Evolutionary conservation across 2,888 invertebrate genomes (phyloP).

Genomic region (Scrobipalpa atriplicella): DNA sequence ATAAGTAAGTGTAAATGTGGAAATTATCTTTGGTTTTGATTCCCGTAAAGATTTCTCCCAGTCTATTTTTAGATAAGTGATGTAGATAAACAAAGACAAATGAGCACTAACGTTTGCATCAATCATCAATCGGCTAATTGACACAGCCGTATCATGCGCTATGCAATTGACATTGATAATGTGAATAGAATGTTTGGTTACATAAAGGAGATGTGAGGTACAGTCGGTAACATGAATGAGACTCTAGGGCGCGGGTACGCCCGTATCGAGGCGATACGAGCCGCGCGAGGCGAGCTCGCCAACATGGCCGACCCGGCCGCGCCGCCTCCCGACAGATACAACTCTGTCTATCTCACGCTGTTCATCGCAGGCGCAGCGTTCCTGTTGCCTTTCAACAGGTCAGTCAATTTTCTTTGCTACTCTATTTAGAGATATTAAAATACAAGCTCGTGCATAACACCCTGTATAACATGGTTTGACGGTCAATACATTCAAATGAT

Average conservation of each 20-base stretch:
- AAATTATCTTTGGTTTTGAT: neutral
- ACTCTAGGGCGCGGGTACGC: conserved; percentile 86
- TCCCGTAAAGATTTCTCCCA: conserved; percentile 37
- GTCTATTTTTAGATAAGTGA: conserved; percentile 46
- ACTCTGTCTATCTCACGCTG: conserved; percentile 88
- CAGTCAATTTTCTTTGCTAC: conserved; percentile 28
- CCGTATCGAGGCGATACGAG: conserved; percentile 82
- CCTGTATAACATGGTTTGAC: no score
- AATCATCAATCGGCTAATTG: neutral
- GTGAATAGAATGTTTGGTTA: conserved; percentile 20
- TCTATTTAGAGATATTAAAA: no score
- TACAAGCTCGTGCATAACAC: no score
- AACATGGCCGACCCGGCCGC: conserved; percentile 76
- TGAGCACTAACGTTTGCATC: neutral
- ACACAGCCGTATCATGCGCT: neutral
- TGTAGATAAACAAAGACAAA: conserved; percentile 18
- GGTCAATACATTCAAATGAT: no score
- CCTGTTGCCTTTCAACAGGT: conserved; percentile 96
- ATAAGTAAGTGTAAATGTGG: no score
- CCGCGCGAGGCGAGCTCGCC: conserved; percentile 76
- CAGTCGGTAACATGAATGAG: conserved; percentile 80
- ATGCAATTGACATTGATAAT: neutral
- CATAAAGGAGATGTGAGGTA: conserved; percentile 28
- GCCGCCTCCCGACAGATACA: conserved; percentile 87
- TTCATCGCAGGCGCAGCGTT: conserved; percentile 95